These are phyloP conservation scores for Cryptus armator DNA, from an alignment of 2,888 invertebrate species.

Conservation along the genomic window DNA sequence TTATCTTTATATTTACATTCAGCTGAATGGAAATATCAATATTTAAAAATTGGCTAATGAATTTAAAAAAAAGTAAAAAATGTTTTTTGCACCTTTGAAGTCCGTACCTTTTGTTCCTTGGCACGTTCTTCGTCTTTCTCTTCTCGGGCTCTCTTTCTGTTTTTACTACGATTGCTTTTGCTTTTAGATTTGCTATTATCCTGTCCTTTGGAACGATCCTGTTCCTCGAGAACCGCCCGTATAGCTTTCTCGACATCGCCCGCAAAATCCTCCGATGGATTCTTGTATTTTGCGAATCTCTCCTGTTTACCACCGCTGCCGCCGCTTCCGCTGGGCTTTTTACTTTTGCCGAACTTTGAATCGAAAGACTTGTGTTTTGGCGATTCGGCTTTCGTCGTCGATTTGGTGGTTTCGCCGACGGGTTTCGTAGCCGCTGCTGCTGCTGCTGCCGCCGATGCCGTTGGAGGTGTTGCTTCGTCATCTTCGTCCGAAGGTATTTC, in stretches of 20 bases:
- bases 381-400: constrained; percentile 82
- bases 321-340: constrained; percentile 72
- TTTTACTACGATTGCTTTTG: constrained; percentile 79
- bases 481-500: constrained; percentile 92
- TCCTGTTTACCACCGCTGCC: constrained; percentile 75
- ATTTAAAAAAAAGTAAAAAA: background rate
- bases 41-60: too few relatives aligned
- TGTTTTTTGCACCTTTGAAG: constrained; percentile 11
- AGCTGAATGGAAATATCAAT: too few relatives aligned
- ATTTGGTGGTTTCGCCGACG: constrained; percentile 70
- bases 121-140: constrained; percentile 86
- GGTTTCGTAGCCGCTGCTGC: constrained; percentile 72
- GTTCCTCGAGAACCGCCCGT: constrained; percentile 91
- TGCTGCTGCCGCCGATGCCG: constrained; percentile 85
- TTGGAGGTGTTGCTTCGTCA: constrained; percentile 84
- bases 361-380: constrained; percentile 82
- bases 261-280: constrained; percentile 90
- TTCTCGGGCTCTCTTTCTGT: constrained; percentile 80
- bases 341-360: constrained; percentile 79
- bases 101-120: constrained; percentile 81
- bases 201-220: constrained; percentile 82
- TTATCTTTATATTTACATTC: too few relatives aligned
- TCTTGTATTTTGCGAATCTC: constrained; percentile 86
- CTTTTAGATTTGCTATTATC: constrained; percentile 78
- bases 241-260: constrained; percentile 92